Evolutionary conservation across 2,113 vertebrate species (phyloP).

Genomic region (Antechinus stuartii): DNA sequence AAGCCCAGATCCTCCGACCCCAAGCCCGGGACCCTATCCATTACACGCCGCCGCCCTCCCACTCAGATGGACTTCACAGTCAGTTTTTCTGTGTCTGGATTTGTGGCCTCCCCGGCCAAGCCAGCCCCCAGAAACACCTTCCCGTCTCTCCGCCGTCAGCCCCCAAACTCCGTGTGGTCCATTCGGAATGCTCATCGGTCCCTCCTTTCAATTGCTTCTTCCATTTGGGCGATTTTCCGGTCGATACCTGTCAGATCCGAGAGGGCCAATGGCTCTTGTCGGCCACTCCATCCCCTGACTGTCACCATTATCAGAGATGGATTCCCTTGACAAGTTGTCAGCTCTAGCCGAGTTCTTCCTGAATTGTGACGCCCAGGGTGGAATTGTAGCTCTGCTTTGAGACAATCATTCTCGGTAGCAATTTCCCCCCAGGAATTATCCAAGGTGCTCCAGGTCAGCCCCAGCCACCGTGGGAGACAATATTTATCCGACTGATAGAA

Average conservation of each 20-base stretch:
- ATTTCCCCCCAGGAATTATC: conserved; percentile 6
- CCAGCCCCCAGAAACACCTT: background rate
- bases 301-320: background rate
- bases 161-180: background rate
- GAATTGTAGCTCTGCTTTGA: background rate
- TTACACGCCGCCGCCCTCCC: background rate
- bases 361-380: background rate
- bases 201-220: background rate
- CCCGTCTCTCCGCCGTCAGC: background rate
- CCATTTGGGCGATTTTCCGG: background rate
- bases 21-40: background rate
- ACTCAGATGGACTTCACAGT: background rate
- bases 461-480: background rate
- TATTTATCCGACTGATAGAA: background rate
- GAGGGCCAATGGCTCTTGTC: background rate
- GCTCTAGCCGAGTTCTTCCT: background rate
- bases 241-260: background rate
- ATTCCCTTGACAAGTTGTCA: background rate
- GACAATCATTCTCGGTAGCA: conserved; percentile 1
- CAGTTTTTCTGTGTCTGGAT: background rate
- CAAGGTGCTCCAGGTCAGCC: background rate
- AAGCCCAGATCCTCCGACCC: background rate
- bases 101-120: background rate
- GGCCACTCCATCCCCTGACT: background rate
- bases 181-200: background rate